phyloP scores from a whole-genome alignment of 2,797 vertebrate species.

The Falco cherrug region DNA sequence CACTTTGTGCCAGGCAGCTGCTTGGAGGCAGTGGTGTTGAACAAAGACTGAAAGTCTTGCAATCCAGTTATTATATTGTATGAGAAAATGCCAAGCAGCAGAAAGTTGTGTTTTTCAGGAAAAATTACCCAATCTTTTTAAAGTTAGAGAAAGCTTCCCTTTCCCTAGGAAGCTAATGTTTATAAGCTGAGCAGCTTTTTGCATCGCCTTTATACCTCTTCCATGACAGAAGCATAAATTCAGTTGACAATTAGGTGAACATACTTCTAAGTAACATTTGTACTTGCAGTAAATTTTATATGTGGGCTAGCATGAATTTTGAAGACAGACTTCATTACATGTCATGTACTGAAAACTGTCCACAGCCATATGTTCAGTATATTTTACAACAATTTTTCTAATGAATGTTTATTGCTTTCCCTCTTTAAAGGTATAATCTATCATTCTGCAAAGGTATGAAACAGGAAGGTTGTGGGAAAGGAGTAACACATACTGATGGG shows the following conservation, averaged over 20 bases:
- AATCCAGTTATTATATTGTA: neutral
- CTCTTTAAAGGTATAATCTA: neutral
- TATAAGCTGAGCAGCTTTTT: neutral
- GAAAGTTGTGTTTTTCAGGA: constrained; percentile 49
- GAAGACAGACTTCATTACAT: neutral
- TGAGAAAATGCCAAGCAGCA: neutral
- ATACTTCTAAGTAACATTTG: neutral
- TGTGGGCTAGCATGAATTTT: neutral
- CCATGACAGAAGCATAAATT: neutral
- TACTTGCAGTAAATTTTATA: neutral
- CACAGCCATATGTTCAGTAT: neutral
- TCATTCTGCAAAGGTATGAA: neutral
- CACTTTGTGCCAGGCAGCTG: neutral
- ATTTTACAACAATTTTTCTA: neutral
- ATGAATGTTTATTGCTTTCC: neutral
- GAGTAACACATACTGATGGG: neutral
- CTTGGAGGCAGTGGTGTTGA: neutral
- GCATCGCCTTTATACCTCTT: neutral
- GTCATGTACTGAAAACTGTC: neutral
- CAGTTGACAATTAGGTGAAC: neutral
- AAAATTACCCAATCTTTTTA: neutral
- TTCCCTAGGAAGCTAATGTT: neutral
- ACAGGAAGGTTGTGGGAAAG: neutral
- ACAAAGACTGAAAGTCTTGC: neutral
- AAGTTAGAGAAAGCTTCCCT: neutral